Percentiles rank a stretch among this genome's conserved stretches.
These are phyloP conservation scores for Notodonta ziczac DNA, from an alignment of 2,888 invertebrate genomes.

Conservation along the genomic window DNA sequence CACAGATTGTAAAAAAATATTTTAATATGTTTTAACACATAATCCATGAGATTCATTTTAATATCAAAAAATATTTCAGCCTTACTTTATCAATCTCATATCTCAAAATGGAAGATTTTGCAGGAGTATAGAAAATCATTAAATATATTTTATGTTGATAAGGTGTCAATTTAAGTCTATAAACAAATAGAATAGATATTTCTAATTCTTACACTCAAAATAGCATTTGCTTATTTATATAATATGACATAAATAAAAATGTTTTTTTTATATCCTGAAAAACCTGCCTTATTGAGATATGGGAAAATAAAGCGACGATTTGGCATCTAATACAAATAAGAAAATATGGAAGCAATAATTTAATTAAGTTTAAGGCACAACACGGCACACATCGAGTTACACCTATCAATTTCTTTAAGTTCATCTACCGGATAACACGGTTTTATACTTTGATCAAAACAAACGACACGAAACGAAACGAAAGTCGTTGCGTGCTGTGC, in stretches of 20 bases:
- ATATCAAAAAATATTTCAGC: constrained; percentile 11
- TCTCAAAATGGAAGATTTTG: too few species aligned
- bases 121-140: too few species aligned
- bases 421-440: too few species aligned
- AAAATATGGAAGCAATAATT: constrained; percentile 16
- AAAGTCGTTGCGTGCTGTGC: background rate
- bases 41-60: constrained; percentile 31
- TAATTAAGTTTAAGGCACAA: constrained; percentile 13
- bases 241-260: too few species aligned
- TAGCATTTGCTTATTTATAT: constrained; percentile 8
- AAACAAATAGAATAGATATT: too few species aligned
- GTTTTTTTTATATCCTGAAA: too few species aligned
- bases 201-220: constrained; percentile 4
- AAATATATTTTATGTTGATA: too few species aligned
- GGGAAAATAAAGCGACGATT: background rate
- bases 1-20: constrained; percentile 25
- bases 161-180: too few species aligned
- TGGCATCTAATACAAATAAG: background rate
- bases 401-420: too few species aligned
- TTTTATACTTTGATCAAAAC: background rate
- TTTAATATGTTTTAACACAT: constrained; percentile 11
- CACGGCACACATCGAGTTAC: background rate
- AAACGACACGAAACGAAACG: background rate
- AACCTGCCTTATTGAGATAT: too few species aligned
- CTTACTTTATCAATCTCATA: too few species aligned